These are phyloP conservation scores for Cyanoramphus novaezelandiae DNA, from an alignment of 2,113 vertebrate genomes.

Conservation along the genomic window DNA sequence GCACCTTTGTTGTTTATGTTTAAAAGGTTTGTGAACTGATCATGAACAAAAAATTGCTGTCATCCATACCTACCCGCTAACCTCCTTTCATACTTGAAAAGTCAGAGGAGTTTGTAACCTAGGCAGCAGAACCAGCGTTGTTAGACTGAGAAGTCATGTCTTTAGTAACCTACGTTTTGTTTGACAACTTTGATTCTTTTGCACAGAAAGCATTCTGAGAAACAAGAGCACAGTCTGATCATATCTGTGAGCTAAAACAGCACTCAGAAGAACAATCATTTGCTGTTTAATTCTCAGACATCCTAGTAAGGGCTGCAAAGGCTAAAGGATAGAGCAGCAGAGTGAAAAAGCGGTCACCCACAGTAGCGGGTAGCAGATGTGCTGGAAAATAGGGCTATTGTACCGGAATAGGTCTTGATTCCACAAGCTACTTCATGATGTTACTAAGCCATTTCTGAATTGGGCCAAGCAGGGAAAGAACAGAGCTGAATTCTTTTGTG, in stretches of 20 bases:
- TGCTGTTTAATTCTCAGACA: slow-evolving; percentile 1
- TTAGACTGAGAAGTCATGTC: neutral
- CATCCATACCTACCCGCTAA: neutral
- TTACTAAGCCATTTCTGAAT: neutral
- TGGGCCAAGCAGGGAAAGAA: neutral
- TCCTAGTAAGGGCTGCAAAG: neutral
- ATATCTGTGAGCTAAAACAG: neutral
- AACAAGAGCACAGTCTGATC: neutral
- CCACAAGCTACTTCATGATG: neutral
- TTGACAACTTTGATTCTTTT: neutral
- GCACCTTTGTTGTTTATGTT: neutral
- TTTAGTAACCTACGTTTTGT: neutral
- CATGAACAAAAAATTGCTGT: neutral
- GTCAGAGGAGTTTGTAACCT: neutral
- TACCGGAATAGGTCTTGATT: neutral
- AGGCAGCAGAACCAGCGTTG: neutral
- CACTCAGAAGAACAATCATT: neutral
- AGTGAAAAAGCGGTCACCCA: neutral
- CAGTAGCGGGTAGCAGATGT: neutral
- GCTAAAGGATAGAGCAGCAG: neutral
- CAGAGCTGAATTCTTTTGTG: neutral
- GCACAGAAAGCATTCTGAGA: neutral
- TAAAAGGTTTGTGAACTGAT: neutral
- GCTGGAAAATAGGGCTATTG: slow-evolving; percentile 20
- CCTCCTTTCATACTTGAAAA: neutral